These are phyloP conservation scores for Dolichomitus sp. DNA, from an alignment of 2,888 invertebrate genomes.

Conservation along the genomic window DNA sequence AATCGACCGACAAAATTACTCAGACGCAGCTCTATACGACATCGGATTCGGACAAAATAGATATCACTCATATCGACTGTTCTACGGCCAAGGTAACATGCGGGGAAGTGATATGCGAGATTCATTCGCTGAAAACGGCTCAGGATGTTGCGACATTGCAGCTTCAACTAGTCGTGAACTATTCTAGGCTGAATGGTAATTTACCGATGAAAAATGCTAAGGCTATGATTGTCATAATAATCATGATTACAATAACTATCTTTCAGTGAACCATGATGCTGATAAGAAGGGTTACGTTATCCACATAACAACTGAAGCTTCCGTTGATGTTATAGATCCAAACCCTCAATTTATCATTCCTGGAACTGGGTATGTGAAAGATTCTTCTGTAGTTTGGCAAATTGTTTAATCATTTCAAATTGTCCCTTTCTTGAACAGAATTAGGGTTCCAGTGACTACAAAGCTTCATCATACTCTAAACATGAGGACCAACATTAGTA, in stretches of 20 bases:
- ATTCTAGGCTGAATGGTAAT: slow-evolving; percentile 69
- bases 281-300: slow-evolving; percentile 62
- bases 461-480: slow-evolving; percentile 69
- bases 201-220: background rate
- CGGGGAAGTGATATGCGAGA: slow-evolving; percentile 71
- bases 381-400: background rate
- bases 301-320: slow-evolving; percentile 70
- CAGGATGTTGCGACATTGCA: slow-evolving; percentile 73
- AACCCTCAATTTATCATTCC: slow-evolving; percentile 34
- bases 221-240: background rate
- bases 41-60: slow-evolving; percentile 29
- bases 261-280: slow-evolving; percentile 20
- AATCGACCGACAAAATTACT: background rate
- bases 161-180: slow-evolving; percentile 70
- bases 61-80: slow-evolving; percentile 74
- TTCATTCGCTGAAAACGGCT: slow-evolving; percentile 69
- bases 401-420: background rate
- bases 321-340: slow-evolving; percentile 71
- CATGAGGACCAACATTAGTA: slow-evolving; percentile 60
- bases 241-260: background rate
- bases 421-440: slow-evolving; percentile 56
- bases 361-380: slow-evolving; percentile 65
- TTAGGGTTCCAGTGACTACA: slow-evolving; percentile 68
- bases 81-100: slow-evolving; percentile 70
- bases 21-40: slow-evolving; percentile 39